These are phyloP conservation scores for Creontiades dilutus DNA, from an alignment of 2,888 invertebrate genomes.

Conservation along the genomic window DNA sequence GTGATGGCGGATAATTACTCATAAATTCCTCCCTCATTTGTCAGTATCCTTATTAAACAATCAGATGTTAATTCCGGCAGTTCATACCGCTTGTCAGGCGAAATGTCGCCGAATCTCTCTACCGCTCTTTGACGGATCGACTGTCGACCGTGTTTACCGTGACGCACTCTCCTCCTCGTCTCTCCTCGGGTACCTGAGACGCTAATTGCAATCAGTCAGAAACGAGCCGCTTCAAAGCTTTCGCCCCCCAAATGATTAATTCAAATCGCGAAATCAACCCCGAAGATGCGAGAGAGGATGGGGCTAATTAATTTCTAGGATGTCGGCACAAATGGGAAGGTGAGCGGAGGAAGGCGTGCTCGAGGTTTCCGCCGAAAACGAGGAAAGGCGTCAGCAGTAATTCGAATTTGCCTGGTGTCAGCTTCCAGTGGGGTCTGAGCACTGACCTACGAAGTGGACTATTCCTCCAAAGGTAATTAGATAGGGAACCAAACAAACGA, in stretches of 20 bases:
- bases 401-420: background rate
- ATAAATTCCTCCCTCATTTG: background rate
- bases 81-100: background rate
- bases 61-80: background rate
- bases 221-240: background rate
- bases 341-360: background rate
- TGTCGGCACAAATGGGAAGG: no score
- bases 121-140: background rate
- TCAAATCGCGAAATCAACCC: slow-evolving; percentile 8
- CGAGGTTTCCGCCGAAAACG: background rate
- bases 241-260: background rate
- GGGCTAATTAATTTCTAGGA: slow-evolving; percentile 1
- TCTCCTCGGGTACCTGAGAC: background rate
- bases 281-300: background rate
- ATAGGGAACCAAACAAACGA: no score
- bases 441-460: no score
- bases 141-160: background rate
- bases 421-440: background rate
- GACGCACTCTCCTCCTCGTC: background rate
- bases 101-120: background rate
- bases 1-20: no score
- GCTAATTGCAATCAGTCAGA: slow-evolving; percentile 19
- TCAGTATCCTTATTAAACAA: background rate
- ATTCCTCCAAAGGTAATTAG: no score
- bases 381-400: background rate